Conservation (phyloP, 2,888 invertebrate genomes). For the Celastrina argiolus region DNA sequence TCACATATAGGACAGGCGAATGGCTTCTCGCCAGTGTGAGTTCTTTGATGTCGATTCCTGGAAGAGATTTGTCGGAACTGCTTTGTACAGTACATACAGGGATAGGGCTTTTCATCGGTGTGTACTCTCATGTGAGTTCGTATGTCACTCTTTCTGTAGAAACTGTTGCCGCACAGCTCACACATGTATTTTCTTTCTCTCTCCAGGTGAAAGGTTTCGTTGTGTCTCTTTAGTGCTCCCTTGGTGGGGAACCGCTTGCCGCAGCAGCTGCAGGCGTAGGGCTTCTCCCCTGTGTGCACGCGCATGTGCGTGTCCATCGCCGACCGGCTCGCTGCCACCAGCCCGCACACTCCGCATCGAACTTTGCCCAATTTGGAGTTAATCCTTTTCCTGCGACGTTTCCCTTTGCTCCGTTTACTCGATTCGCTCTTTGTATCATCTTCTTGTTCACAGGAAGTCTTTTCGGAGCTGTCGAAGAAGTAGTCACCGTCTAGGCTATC, state of each 20-base stretch:
- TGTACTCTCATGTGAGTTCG: conserved; percentile 63
- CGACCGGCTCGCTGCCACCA: conserved; percentile 49
- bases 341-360: conserved; percentile 57
- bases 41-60: conserved; percentile 59
- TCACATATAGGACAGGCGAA: conserved; percentile 57
- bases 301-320: conserved; percentile 61
- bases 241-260: conserved; percentile 51
- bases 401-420: conserved; percentile 29
- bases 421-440: conserved; percentile 24
- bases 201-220: conserved; percentile 48
- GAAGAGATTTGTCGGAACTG: conserved; percentile 60
- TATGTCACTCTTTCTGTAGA: conserved; percentile 59
- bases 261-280: conserved; percentile 54
- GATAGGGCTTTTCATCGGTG: conserved; percentile 60
- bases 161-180: conserved; percentile 65
- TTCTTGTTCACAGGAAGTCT: conserved; percentile 25
- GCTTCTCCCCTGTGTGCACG: conserved; percentile 65
- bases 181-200: conserved; percentile 61
- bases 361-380: conserved; percentile 46
- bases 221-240: conserved; percentile 57
- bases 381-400: conserved; percentile 37
- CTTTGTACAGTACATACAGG: conserved; percentile 56
- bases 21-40: conserved; percentile 67
- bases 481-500: conserved; percentile 31
- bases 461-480: conserved; percentile 29